Base-by-base conservation (phyloP, 30 jellyfish, hydroid and myxozoan species). In the Calvadosia cruxmelitensis region DNA sequence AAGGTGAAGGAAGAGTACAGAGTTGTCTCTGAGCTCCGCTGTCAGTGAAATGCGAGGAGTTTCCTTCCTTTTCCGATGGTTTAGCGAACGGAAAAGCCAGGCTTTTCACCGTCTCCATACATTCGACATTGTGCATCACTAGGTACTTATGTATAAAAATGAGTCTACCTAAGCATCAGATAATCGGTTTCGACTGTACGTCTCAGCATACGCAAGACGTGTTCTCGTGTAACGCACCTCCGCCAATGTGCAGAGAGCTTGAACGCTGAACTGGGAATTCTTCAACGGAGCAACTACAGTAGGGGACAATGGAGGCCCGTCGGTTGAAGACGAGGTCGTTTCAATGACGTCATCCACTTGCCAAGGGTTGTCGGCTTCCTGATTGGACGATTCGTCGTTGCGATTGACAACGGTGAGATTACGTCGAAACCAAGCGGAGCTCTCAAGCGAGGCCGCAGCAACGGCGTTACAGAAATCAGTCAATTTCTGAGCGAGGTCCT, bases 341-440 rank as follows among this genome's bases (percentile, higher is more conserved):
- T 10, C 20, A 10, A 5, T 42, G 10, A 20, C 15, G 20, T 42
- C 57, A 0, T 71, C 86, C 0, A 79, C 64, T 1, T 23, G 76
- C 20, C 86, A 52, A 25, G 81, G 27, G 23, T 78, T 86, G 13
- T 74, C 85, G 53, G 53, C 63, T 12, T 80, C 93, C 49, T 73
- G 61, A 65, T 71, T 69, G 15, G 57, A 10, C 57, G 20, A 42
- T n/a, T 75, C 84, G 73, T 81, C 94, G 1, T 71, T 52, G 52
- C 76, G 86, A 24, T 84, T 81, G 27, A 89, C 72, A 25, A 89
- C 95, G 20, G 88, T 78, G 3, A 89, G 80, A 48, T 70, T 81
- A 7, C 95, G 93, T 25, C 95, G 77, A 66, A 89, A 89, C 98
- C 98, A 89, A 3, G 94, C 92, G 2, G 98, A 89, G 35, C 80